Percentiles rank a stretch among this genome's conserved stretches.
These are phyloP conservation scores for Hermaeophaga mercurialis DNA, from an alignment of 2,888 invertebrate genomes.

Conservation along the genomic window DNA sequence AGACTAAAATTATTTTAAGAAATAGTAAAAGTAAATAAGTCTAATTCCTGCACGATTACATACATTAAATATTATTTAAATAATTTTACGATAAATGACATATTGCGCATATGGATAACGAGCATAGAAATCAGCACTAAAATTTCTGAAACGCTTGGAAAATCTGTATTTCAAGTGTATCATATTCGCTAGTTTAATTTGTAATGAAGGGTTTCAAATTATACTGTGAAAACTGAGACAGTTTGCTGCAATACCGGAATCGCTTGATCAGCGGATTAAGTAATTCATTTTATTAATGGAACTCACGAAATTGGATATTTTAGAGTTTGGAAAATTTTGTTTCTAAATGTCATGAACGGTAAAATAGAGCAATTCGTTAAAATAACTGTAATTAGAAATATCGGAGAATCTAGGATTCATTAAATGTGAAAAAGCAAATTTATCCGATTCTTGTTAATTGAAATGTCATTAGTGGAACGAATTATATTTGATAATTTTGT, in stretches of 20 bases:
- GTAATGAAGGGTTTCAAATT: neutral
- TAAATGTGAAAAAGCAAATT: neutral
- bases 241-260: neutral
- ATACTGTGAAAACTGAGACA: neutral
- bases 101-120: no score
- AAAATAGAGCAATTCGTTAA: neutral
- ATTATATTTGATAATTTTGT: no score
- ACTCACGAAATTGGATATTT: neutral
- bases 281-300: neutral
- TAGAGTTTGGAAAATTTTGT: neutral
- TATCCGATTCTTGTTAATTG: neutral
- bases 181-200: neutral
- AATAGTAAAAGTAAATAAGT: no score
- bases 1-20: no score
- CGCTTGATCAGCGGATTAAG: neutral
- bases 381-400: constrained; percentile 1
- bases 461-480: no score
- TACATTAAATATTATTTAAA: no score
- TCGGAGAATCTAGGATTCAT: neutral
- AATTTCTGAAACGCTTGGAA: neutral
- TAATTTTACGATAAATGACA: no score
- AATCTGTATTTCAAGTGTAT: neutral
- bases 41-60: no score
- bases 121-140: neutral
- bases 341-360: neutral